These are phyloP conservation scores for Drosophila orena DNA, from an alignment of 1,140 invertebrate species.

Conservation along the genomic window DNA sequence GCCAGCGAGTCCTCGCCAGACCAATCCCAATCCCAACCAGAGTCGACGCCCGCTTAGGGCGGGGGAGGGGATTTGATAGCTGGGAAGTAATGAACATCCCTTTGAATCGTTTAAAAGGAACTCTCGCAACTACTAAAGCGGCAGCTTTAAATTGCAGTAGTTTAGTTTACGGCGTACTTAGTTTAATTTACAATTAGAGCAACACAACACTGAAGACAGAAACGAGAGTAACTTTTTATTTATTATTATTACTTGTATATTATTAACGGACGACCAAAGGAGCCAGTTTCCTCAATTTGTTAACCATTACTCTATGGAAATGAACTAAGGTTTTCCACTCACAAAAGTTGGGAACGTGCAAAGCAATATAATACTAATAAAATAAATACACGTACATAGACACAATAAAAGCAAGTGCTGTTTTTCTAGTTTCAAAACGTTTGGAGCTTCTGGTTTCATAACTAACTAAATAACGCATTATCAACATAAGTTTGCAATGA, in stretches of 20 bases:
- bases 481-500: too few relatives aligned
- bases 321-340: conserved; percentile 12
- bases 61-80: not conserved
- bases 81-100: not conserved
- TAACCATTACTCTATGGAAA: conserved; percentile 26
- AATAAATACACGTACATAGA: conserved; percentile 17
- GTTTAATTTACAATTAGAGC: conserved; percentile 76
- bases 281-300: conserved; percentile 27
- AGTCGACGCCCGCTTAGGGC: not conserved
- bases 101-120: conserved; percentile 40
- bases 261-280: conserved; percentile 35
- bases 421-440: not conserved
- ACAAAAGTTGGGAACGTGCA: conserved; percentile 5
- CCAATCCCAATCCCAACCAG: conserved; percentile 23
- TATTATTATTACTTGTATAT: conserved; percentile 21
- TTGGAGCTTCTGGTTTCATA: not conserved
- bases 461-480: too few relatives aligned
- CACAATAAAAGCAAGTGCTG: not conserved
- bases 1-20: conserved; percentile 10
- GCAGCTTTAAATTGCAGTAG: conserved; percentile 80
- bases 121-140: conserved; percentile 80
- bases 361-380: conserved; percentile 28
- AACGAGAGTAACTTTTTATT: conserved; percentile 39
- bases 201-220: conserved; percentile 70
- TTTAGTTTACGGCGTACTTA: conserved; percentile 68